phyloP scores from a whole-genome alignment of 2,113 vertebrate genomes.

The Pseudolaguvia tuberculata region DNA sequence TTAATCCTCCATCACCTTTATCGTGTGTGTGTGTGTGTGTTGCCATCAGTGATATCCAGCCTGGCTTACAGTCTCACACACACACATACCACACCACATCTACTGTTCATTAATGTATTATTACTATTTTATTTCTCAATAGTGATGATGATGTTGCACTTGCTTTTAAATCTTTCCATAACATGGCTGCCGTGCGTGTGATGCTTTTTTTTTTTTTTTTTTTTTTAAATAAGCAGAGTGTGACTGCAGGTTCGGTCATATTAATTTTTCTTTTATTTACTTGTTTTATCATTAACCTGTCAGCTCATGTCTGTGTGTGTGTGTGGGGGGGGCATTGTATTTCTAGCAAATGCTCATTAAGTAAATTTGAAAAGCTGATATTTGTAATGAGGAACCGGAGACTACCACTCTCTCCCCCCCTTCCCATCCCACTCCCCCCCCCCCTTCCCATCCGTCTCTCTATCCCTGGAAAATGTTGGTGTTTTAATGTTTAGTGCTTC shows the following conservation, averaged over 20 bases:
- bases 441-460: no score
- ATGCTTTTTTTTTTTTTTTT: no score
- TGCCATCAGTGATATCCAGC: not conserved
- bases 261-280: constrained; percentile 65
- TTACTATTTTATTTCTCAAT: constrained; percentile 8
- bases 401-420: no score
- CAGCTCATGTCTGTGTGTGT: not conserved
- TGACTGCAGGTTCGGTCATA: constrained; percentile 87
- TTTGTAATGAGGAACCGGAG: not conserved
- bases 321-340: not conserved
- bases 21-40: constrained; percentile 1
- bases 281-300: constrained; percentile 46
- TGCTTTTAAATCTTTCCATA: constrained; percentile 14
- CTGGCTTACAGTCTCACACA: not conserved
- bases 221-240: constrained; percentile 63
- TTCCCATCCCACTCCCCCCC: no score
- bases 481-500: no score
- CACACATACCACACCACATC: constrained; percentile 1
- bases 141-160: constrained; percentile 11
- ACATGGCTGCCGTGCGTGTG: constrained; percentile 11
- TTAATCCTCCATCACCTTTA: not conserved
- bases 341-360: not conserved
- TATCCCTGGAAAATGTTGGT: no score
- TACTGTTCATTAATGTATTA: constrained; percentile 8
- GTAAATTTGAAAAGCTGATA: not conserved